Evolutionary conservation across 2,888 invertebrate genomes (phyloP), one percentile per base, ranked within the genome.

Genomic region (Epistrophella euchroma): DNA sequence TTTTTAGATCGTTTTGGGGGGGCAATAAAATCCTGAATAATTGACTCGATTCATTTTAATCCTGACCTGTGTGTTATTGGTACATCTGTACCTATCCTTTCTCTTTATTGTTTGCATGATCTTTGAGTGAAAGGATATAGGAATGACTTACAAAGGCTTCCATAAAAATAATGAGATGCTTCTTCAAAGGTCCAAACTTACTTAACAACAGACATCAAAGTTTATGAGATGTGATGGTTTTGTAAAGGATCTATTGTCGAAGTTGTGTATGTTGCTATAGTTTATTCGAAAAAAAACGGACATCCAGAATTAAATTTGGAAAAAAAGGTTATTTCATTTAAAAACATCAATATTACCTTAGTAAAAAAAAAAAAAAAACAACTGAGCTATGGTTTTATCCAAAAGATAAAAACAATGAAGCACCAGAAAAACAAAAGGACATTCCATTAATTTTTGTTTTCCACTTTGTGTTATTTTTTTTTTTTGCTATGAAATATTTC

Each of bases 11-110:
- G 32, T 32, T 50, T 32, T 35, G 64, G 35, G 52, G 70, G 35
- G 64, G 75, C 84, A 80, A 80, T 84, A 58, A 84, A 84, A 75
- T 80, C 79, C 75, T 66, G 75, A 84, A 80, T 84, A 80, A 84
- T 84, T 74, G 74, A 84, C 55, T 58, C 64, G 64, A 79, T 84
- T 64, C 79, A 50, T 71, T 71, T 62, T 64, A 52, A 71, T 75
- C 45, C 78, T 70, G 47, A 58, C 73, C 68, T 74, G 56, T 22
- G 19, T 55, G 47, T 22, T 45, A n/a, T 45, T 0, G 11, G 10
- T 35, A 66, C 43, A 64, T 40, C 47, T 35, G 2, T 52, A n/a
- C n/a, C n/a, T n/a, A 52, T 50, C 47, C 15, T 75, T 55, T 32
- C 7, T 25, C 45, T 71, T 60, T 74, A 37, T 73, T 60, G 28